Percentiles rank a stretch among this genome's conserved stretches.
phyloP scores from a whole-genome alignment of 2,797 vertebrate genomes.

The Pristis pectinata region DNA sequence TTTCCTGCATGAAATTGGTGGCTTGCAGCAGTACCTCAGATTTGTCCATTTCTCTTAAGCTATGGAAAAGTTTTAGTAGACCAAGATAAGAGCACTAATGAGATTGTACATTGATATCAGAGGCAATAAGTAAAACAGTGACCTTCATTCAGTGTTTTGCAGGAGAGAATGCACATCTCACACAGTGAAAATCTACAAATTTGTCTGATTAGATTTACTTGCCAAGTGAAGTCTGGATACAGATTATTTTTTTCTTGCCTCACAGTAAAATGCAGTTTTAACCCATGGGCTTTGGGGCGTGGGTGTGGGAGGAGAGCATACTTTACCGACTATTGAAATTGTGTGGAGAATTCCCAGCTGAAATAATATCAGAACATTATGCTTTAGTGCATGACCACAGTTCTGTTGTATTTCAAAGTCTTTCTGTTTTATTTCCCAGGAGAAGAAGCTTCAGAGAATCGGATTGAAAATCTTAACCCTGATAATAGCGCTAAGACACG shows the following conservation, averaged over 20 bases:
- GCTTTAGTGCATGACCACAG: not conserved
- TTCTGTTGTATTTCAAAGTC: slow-evolving; percentile 36
- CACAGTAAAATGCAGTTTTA: not conserved
- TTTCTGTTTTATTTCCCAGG: slow-evolving; percentile 56
- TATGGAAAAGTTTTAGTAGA: not conserved
- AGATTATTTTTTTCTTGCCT: not conserved
- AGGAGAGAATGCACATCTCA: too few relatives aligned
- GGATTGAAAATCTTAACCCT: slow-evolving; percentile 72
- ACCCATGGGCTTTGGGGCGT: not conserved
- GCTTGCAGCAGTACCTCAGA: not conserved
- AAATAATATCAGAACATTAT: not conserved
- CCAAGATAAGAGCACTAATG: not conserved
- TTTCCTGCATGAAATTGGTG: not conserved
- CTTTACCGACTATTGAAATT: not conserved
- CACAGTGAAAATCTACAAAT: too few relatives aligned
- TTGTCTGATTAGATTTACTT: too few relatives aligned
- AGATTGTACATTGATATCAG: too few relatives aligned
- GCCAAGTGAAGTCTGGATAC: not conserved
- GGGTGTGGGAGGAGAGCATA: not conserved
- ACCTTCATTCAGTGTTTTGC: too few relatives aligned
- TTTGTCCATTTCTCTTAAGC: not conserved
- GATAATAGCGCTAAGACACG: slow-evolving; percentile 67
- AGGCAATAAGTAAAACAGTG: too few relatives aligned
- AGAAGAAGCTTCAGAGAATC: slow-evolving; percentile 80
- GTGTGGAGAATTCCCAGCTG: not conserved